Percentiles rank a stretch among this genome's conserved stretches.
Conservation (phyloP, 2,113 vertebrate genomes). For the Heptranchias perlo region DNA sequence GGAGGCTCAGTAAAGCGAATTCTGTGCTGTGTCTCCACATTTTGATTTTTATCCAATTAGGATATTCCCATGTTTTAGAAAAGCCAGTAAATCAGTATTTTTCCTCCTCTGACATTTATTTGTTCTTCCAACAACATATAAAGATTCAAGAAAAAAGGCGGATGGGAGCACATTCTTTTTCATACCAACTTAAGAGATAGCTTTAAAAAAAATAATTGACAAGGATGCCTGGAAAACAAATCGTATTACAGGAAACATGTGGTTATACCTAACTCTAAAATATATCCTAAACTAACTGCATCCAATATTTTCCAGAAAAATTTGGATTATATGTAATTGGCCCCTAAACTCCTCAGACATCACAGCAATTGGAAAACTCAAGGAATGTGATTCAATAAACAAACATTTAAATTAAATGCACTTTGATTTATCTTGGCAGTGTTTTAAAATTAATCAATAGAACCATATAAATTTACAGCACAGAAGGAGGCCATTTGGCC, state of each 20-base stretch:
- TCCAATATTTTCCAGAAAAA: neutral
- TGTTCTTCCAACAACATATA: neutral
- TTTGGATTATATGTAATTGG: neutral
- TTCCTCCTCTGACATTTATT: neutral
- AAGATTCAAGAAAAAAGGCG: neutral
- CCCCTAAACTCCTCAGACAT: neutral
- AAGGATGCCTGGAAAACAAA: neutral
- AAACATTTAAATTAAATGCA: neutral
- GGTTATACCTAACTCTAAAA: neutral
- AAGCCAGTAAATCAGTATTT: neutral
- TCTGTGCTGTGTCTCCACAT: neutral
- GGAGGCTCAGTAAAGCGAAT: neutral
- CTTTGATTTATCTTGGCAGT: constrained; percentile 30
- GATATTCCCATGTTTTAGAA: neutral
- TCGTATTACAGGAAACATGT: neutral
- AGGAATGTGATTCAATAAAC: constrained; percentile 26
- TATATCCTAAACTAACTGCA: neutral
- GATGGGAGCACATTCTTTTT: neutral
- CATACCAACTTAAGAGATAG: neutral
- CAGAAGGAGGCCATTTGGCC: neutral
- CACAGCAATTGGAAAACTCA: neutral
- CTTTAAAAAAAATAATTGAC: neutral
- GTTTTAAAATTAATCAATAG: neutral
- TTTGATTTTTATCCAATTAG: neutral
- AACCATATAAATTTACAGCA: neutral